Base-by-base conservation (phyloP, 2,797 vertebrate genomes). In the Perodicticus potto region DNA sequence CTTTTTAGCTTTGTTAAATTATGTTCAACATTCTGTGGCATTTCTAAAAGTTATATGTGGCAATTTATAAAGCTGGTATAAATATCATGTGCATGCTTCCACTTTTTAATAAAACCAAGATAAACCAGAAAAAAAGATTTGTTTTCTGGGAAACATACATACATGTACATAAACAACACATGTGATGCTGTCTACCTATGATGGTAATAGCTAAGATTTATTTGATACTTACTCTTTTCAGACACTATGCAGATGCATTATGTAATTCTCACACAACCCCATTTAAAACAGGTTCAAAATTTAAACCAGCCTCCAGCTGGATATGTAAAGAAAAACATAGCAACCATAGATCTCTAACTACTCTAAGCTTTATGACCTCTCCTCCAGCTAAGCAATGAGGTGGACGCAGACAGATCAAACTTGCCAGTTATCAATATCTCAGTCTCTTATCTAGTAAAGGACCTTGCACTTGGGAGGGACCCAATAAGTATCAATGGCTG, bases 51-150 rank as follows among this genome's bases (percentile, higher is more conserved):
- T 61, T 72, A 13, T 88, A 23, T 72, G 63, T 32, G 22, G 3
- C 22, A 34, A 34, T 27, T 59, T 70, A 37, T 37, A 23, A 70
- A 86, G n/a, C 67, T 34, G 23, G n/a, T 86, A 55, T n/a, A 82
- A 59, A 69, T 2, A 72, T 40, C 6, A 5, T 27, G 4, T 59
- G 27, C 34, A 45, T 34, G 22, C n/a, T 80, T 45, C 37, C 4
- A 81, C 8, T 88, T 91, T 95, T 80, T 55, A 92, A 85, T 65
- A 69, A 91, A 93, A 93, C 17, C n/a, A 88, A 74, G 55, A 61
- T 82, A 82, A 78, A 76, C 40, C 37, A 43, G n/a, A 77, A 90
- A 61, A 67, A 45, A 67, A 49, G 16, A 13, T 16, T 11, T 74
- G 25, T 23, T 82, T 23, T 82, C n/a, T 69, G 74, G 57, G 34